Conservation (phyloP, 2,888 invertebrate species). For the Loripinus fragilis region DNA sequence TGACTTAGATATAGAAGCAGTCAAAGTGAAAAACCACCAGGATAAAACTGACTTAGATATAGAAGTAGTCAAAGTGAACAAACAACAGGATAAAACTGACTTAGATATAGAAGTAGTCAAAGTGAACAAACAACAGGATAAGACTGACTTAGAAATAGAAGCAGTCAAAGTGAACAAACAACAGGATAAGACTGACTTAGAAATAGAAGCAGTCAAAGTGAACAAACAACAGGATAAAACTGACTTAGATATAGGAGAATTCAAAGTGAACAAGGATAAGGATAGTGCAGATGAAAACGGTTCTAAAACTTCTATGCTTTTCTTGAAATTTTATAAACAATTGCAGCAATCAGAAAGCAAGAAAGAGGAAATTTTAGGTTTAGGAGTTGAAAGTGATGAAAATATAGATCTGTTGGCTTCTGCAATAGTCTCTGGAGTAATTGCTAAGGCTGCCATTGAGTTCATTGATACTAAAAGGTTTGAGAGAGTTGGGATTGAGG, state of each 20-base stretch:
- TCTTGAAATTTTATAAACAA: not conserved
- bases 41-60: not conserved
- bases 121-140: not conserved
- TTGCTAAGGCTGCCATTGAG: conserved; percentile 31
- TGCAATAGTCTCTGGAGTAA: conserved; percentile 20
- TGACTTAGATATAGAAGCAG: not conserved
- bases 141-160: too few species aligned
- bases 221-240: not conserved
- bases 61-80: not conserved
- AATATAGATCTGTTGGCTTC: conserved; percentile 20
- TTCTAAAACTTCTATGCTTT: not conserved
- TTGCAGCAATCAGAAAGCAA: conserved; percentile 11
- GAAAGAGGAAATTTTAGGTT: not conserved
- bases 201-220: too few species aligned
- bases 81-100: too few species aligned
- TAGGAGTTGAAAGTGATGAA: not conserved
- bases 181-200: too few species aligned
- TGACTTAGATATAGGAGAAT: too few species aligned
- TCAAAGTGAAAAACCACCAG: not conserved
- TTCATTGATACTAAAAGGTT: not conserved
- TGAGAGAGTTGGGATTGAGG: not conserved
- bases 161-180: not conserved
- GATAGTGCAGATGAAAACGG: not conserved
- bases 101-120: not conserved
- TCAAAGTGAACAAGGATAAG: not conserved